Conservation (phyloP, 92 coral and sea anemone species). For the Meandrina meandrites region DNA sequence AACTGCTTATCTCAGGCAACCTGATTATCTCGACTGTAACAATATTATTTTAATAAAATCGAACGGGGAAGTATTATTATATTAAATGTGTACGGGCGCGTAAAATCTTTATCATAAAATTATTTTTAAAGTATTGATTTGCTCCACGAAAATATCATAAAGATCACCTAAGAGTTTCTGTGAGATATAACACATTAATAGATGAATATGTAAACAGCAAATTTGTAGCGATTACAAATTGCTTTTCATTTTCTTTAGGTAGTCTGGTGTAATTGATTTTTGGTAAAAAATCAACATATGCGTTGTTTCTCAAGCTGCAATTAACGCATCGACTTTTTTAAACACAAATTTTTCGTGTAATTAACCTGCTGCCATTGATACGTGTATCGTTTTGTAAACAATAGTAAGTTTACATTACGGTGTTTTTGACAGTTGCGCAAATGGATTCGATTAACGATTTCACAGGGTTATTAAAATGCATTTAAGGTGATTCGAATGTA, state of each 20-base stretch:
- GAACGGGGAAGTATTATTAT: background rate
- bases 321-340: background rate
- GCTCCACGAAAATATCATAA: background rate
- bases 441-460: constrained; percentile 4
- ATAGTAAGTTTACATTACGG: background rate
- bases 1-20: background rate
- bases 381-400: background rate
- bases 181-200: background rate
- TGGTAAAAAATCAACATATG: background rate
- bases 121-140: background rate
- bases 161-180: background rate
- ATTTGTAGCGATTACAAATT: background rate
- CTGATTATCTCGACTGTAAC: background rate
- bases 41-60: background rate
- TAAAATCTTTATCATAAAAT: no score
- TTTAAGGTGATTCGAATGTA: background rate
- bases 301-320: background rate
- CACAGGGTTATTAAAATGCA: constrained; percentile 1
- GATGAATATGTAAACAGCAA: background rate
- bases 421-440: constrained; percentile 17
- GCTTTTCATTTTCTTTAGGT: background rate
- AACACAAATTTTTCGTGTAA: background rate
- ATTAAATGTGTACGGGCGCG: background rate
- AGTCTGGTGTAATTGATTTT: background rate
- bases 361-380: background rate